Conservation (phyloP, 2,888 invertebrate genomes). For the Theodoxus fluviatilis region DNA sequence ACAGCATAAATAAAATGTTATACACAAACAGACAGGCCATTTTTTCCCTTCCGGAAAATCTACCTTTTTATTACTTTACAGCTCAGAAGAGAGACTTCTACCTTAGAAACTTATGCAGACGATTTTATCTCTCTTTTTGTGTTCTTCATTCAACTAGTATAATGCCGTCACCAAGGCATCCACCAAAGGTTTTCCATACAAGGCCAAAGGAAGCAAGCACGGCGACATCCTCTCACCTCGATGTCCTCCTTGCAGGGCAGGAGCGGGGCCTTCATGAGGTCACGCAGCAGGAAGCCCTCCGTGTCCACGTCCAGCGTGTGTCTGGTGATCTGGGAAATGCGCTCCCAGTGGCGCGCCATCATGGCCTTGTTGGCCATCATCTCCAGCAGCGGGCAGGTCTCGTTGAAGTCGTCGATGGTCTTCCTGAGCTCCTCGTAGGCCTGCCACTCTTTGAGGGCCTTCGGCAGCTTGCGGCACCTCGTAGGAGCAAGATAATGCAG, state of each 20-base stretch:
- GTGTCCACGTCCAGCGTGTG: constrained; percentile 91
- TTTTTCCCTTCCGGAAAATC: no score
- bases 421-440: constrained; percentile 95
- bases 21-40: no score
- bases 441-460: constrained; percentile 90
- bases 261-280: constrained; percentile 91
- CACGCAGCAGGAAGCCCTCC: constrained; percentile 91
- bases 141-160: no score
- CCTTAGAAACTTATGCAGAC: no score
- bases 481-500: constrained; percentile 5
- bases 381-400: constrained; percentile 93
- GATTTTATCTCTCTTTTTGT: no score
- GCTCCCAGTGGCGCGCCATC: constrained; percentile 96
- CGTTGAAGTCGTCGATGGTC: constrained; percentile 96
- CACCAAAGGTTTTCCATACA: no score
- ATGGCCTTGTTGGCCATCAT: constrained; percentile 97
- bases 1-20: no score
- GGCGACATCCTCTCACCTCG: constrained; percentile 71
- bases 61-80: no score
- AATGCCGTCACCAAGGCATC: no score
- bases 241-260: constrained; percentile 94
- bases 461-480: constrained; percentile 91
- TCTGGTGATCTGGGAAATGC: constrained; percentile 88
- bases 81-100: no score
- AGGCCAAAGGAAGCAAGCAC: no score